Conservation (phyloP, 2,888 invertebrate genomes). For the Cactoblastis cactorum region DNA sequence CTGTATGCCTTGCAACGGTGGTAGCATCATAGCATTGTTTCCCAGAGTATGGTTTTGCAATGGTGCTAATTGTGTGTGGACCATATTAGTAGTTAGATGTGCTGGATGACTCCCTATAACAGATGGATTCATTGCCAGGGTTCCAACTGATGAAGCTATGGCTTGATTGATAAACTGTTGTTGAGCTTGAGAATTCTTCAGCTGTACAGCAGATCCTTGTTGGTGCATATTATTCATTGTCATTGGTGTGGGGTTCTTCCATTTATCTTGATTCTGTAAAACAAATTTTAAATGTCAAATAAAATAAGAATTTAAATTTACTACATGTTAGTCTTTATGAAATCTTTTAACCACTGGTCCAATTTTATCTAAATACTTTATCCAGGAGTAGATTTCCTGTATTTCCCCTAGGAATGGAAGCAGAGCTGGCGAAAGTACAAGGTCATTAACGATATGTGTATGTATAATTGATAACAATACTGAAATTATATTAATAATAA, state of each 20-base stretch:
- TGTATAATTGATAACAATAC: too few species aligned
- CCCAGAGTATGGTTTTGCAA: slow-evolving; percentile 72
- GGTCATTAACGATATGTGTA: too few species aligned
- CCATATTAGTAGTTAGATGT: slow-evolving; percentile 70
- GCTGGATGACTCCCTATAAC: slow-evolving; percentile 71
- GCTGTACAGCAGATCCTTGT: slow-evolving; percentile 72
- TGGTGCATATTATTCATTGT: slow-evolving; percentile 79
- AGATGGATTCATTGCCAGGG: slow-evolving; percentile 69
- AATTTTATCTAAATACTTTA: too few species aligned
- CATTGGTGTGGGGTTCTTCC: slow-evolving; percentile 86
- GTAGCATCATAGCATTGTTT: slow-evolving; percentile 73
- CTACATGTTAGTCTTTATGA: too few species aligned
- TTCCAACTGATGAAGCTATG: slow-evolving; percentile 69
- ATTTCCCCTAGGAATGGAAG: too few species aligned
- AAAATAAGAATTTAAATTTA: neutral
- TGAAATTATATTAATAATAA: too few species aligned
- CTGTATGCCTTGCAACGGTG: slow-evolving; percentile 69
- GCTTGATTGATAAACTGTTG: slow-evolving; percentile 74
- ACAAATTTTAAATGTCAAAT: neutral
- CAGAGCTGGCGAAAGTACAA: too few species aligned
- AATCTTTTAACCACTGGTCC: too few species aligned
- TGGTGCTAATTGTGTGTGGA: slow-evolving; percentile 76
- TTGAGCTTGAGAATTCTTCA: slow-evolving; percentile 73
- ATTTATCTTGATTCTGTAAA: slow-evolving; percentile 91
- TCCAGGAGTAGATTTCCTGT: too few species aligned